Percentiles rank a stretch among this genome's conserved stretches.
These are phyloP conservation scores for Spheniscus humboldti DNA, from an alignment of 2,797 vertebrate species.

Conservation along the genomic window DNA sequence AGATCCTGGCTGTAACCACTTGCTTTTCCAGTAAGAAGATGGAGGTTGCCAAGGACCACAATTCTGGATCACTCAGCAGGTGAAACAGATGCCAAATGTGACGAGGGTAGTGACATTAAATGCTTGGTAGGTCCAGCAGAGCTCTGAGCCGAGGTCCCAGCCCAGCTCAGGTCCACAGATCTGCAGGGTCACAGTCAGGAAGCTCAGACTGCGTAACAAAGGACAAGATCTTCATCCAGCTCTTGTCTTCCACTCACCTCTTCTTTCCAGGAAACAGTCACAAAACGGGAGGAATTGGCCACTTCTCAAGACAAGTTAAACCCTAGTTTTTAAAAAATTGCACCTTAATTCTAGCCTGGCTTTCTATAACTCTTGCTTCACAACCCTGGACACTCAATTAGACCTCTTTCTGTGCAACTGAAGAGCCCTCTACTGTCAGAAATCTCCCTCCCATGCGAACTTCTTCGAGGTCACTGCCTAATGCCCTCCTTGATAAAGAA, in stretches of 20 bases:
- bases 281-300: not conserved
- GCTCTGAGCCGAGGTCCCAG: not conserved
- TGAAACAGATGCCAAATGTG: not conserved
- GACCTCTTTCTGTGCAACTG: not conserved
- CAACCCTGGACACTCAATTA: not conserved
- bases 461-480: not conserved
- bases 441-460: not conserved
- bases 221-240: not conserved
- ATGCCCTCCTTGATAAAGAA: not conserved
- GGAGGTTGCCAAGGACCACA: not conserved
- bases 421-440: not conserved
- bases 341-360: not conserved
- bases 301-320: not conserved
- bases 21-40: not conserved
- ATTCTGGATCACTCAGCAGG: not conserved
- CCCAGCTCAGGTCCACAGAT: not conserved
- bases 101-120: not conserved
- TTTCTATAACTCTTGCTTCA: not conserved
- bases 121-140: not conserved
- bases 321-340: not conserved
- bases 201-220: not conserved
- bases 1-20: not conserved
- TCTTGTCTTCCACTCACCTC: not conserved
- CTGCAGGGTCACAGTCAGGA: not conserved
- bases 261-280: not conserved